These are phyloP conservation scores for Caradrina kadenii DNA, from an alignment of 2,888 invertebrate species.

Conservation along the genomic window DNA sequence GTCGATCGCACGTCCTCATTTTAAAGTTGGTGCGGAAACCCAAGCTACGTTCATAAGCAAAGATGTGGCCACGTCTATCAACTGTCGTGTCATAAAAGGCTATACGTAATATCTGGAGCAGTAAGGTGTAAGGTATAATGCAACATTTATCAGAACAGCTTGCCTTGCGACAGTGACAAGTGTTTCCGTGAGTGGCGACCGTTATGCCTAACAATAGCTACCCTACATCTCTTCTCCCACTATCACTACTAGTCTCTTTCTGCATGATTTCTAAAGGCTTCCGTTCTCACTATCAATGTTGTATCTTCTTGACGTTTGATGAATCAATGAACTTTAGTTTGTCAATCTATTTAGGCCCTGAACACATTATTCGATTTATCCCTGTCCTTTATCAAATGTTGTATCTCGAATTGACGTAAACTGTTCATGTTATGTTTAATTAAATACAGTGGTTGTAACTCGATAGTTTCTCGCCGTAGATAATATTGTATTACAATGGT, in stretches of 20 bases:
- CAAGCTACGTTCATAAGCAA: slow-evolving; percentile 4
- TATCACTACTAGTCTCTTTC: slow-evolving; percentile 82
- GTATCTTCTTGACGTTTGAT: slow-evolving; percentile 76
- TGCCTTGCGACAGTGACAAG: slow-evolving; percentile 84
- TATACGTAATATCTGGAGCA: slow-evolving; percentile 55
- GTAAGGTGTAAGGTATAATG: slow-evolving; percentile 69
- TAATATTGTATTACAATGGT: neutral
- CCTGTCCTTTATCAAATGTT: slow-evolving; percentile 31
- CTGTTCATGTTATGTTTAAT: slow-evolving; percentile 11
- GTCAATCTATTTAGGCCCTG: slow-evolving; percentile 51
- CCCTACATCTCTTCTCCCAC: slow-evolving; percentile 80
- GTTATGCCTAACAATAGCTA: slow-evolving; percentile 83
- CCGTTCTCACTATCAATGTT: slow-evolving; percentile 79
- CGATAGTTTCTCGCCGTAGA: slow-evolving; percentile 10
- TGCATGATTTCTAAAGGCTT: slow-evolving; percentile 86
- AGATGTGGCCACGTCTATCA: slow-evolving; percentile 56
- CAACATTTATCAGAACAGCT: slow-evolving; percentile 80
- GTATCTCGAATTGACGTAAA: slow-evolving; percentile 15
- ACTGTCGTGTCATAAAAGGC: slow-evolving; percentile 66
- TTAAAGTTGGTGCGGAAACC: slow-evolving; percentile 36
- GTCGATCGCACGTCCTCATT: slow-evolving; percentile 44
- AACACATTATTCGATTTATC: slow-evolving; percentile 41
- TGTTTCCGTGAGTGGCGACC: slow-evolving; percentile 86
- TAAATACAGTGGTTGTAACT: slow-evolving; percentile 1
- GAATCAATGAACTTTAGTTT: slow-evolving; percentile 70